phyloP scores from a whole-genome alignment of 2,113 vertebrate genomes.

The Pterophyllum scalare region DNA sequence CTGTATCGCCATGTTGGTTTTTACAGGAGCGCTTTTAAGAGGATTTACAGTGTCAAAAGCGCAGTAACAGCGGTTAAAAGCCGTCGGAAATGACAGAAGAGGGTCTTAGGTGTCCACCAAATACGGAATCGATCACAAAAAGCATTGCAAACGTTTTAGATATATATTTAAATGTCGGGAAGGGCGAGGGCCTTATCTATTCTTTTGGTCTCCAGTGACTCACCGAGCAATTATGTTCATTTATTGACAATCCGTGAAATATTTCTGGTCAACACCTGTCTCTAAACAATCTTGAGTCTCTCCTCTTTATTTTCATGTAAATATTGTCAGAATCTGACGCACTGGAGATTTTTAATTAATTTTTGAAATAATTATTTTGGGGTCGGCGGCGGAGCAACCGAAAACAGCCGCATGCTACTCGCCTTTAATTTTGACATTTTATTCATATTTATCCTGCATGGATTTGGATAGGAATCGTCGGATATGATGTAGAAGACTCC shows the following conservation, averaged over 20 bases:
- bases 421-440: constrained; percentile 74
- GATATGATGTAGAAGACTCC: constrained; percentile 80
- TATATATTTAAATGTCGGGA: constrained; percentile 79
- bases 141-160: constrained; percentile 50
- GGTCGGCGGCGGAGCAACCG: constrained; percentile 68
- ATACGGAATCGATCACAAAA: constrained; percentile 21
- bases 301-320: constrained; percentile 85
- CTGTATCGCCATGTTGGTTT: constrained; percentile 91
- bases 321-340: constrained; percentile 63
- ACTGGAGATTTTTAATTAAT: constrained; percentile 87
- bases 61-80: constrained; percentile 68
- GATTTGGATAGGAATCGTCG: constrained; percentile 86
- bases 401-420: constrained; percentile 49
- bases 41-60: constrained; percentile 71
- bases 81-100: constrained; percentile 46
- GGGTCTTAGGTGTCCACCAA: constrained; percentile 31
- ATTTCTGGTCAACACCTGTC: neutral
- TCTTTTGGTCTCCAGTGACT: constrained; percentile 60
- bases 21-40: constrained; percentile 69
- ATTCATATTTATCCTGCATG: constrained; percentile 15
- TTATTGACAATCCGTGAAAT: constrained; percentile 35
- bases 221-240: constrained; percentile 76
- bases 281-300: constrained; percentile 60
- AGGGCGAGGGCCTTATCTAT: constrained; percentile 82
- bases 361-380: constrained; percentile 82